Conservation (phyloP, 2,888 invertebrate genomes). For the Diarsia dahlii region DNA sequence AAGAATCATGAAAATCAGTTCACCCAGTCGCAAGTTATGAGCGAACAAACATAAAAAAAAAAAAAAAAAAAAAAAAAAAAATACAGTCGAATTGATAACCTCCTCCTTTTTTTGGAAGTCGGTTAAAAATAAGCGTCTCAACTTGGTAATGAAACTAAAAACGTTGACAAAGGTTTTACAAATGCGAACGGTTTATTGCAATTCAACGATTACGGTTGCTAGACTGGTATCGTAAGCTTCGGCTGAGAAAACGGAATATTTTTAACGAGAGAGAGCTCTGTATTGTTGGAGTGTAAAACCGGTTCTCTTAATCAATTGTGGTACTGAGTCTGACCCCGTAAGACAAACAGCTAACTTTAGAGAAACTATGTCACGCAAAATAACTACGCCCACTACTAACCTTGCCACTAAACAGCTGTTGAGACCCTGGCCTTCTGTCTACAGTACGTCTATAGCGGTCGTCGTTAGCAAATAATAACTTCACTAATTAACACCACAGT, state of each 20-base stretch:
- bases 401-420: background rate
- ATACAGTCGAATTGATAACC: too few species aligned
- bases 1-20: too few species aligned
- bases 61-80: too few species aligned
- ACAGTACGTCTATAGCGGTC: background rate
- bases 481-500: conserved; percentile 9
- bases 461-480: conserved; percentile 15
- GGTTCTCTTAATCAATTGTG: background rate
- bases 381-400: background rate
- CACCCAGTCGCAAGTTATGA: too few species aligned
- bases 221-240: background rate
- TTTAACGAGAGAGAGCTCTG: background rate
- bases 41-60: too few species aligned
- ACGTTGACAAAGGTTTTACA: background rate
- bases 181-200: background rate
- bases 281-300: background rate
- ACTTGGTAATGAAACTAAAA: background rate
- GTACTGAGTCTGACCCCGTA: too few species aligned
- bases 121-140: background rate
- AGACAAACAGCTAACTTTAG: background rate
- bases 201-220: background rate
- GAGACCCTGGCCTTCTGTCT: conserved; percentile 8
- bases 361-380: background rate
- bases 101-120: too few species aligned
- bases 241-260: background rate